A percentile compares a stretch with the other conserved stretches of the same genome.
Evolutionary conservation across 2,113 vertebrate species (phyloP).

Genomic region (Anguilla rostrata): DNA sequence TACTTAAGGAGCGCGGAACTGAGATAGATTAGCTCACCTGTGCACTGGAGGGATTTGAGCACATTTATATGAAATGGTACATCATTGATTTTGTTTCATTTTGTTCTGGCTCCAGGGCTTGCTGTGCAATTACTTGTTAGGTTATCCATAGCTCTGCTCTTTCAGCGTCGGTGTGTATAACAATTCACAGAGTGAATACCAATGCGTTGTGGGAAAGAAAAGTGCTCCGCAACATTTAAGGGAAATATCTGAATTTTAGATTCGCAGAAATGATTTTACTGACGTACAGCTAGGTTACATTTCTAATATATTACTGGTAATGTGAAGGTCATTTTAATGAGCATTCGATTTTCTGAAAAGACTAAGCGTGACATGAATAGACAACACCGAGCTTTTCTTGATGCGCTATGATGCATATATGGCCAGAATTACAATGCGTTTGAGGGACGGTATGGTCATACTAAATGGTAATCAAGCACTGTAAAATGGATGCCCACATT

Average conservation of each 20-base stretch:
- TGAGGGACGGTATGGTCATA: too few relatives aligned
- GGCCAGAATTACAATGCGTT: neutral
- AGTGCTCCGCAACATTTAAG: slow-evolving; percentile 27
- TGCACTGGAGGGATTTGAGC: slow-evolving; percentile 32
- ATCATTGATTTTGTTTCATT: slow-evolving; percentile 17
- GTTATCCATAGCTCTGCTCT: slow-evolving; percentile 41
- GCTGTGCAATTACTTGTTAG: slow-evolving; percentile 6
- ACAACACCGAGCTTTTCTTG: neutral
- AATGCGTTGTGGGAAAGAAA: slow-evolving; percentile 43
- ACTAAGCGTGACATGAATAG: neutral
- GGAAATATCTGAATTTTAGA: slow-evolving; percentile 6
- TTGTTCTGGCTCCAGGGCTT: slow-evolving; percentile 28
- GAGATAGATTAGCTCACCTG: slow-evolving; percentile 36
- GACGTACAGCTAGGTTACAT: neutral
- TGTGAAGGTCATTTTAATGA: neutral
- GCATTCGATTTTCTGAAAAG: neutral
- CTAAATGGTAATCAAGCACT: too few relatives aligned
- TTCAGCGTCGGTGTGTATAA: slow-evolving; percentile 42
- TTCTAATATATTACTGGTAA: neutral
- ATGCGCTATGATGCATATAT: too few relatives aligned
- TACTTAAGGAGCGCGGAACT: slow-evolving; percentile 13
- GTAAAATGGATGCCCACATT: too few relatives aligned
- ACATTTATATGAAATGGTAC: slow-evolving; percentile 44
- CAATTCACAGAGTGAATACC: neutral
- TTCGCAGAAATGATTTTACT: neutral